These are phyloP conservation scores for Dynastes maya DNA, from an alignment of 2,888 invertebrate genomes.

Conservation along the genomic window DNA sequence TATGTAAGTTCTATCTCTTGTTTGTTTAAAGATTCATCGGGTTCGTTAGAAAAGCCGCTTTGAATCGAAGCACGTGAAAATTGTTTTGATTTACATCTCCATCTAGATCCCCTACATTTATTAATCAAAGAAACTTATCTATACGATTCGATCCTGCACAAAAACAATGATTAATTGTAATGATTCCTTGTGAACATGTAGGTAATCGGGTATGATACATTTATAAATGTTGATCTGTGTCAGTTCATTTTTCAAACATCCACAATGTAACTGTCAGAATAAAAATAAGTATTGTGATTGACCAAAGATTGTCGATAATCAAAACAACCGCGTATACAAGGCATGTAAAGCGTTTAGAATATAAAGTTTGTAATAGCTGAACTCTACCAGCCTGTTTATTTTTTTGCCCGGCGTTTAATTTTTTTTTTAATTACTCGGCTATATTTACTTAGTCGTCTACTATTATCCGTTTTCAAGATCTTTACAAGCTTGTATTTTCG, in stretches of 20 bases:
- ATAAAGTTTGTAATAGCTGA: neutral
- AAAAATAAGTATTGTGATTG: conserved; percentile 38
- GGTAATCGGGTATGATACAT: conserved; percentile 34
- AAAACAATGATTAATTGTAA: conserved; percentile 31
- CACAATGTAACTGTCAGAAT: conserved; percentile 38
- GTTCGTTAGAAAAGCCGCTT: too few species aligned
- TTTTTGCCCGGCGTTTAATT: too few species aligned
- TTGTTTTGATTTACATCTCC: too few species aligned
- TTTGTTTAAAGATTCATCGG: too few species aligned
- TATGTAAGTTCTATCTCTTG: too few species aligned
- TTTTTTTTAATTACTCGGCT: too few species aligned
- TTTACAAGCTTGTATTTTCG: neutral
- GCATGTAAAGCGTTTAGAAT: neutral
- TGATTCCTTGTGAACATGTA: conserved; percentile 21
- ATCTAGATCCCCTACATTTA: too few species aligned
- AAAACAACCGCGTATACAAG: neutral
- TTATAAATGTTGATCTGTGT: conserved; percentile 21
- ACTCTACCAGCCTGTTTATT: too few species aligned
- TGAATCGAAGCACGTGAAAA: too few species aligned
- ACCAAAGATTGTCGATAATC: conserved; percentile 3
- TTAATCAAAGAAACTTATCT: neutral
- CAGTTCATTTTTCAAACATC: conserved; percentile 47
- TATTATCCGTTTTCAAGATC: neutral
- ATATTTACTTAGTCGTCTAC: too few species aligned
- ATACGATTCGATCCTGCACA: neutral